Percentiles rank a stretch among this genome's conserved stretches.
These are phyloP conservation scores for Melipona beecheii DNA, from an alignment of 2,888 invertebrate species.

Conservation along the genomic window DNA sequence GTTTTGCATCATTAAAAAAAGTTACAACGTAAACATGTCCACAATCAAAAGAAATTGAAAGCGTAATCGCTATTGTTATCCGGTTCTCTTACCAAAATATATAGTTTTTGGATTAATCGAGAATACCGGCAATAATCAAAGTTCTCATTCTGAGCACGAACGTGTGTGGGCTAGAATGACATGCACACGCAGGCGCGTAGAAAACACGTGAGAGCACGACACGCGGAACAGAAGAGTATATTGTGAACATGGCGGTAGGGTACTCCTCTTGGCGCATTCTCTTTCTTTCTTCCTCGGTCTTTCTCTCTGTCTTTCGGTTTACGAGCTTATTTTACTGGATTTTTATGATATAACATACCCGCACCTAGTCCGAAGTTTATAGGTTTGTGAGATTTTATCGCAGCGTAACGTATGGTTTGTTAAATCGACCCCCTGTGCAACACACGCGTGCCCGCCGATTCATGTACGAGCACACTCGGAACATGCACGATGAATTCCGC, in stretches of 20 bases:
- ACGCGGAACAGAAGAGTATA: slow-evolving; percentile 38
- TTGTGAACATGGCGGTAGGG: slow-evolving; percentile 22
- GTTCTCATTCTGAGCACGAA: background rate
- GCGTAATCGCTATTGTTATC: background rate
- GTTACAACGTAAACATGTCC: background rate
- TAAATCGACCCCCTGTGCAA: slow-evolving; percentile 79
- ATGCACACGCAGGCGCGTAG: slow-evolving; percentile 27
- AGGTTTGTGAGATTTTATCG: slow-evolving; percentile 84
- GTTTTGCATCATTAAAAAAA: background rate
- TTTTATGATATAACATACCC: slow-evolving; percentile 83
- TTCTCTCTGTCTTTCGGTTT: slow-evolving; percentile 73
- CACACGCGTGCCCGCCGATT: slow-evolving; percentile 29
- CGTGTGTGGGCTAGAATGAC: slow-evolving; percentile 4
- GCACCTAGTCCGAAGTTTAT: slow-evolving; percentile 81
- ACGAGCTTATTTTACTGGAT: slow-evolving; percentile 84
- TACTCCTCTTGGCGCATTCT: background rate
- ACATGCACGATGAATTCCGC: slow-evolving; percentile 64
- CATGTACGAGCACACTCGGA: slow-evolving; percentile 11
- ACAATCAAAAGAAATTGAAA: background rate
- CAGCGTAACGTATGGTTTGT: slow-evolving; percentile 83
- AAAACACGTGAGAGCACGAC: slow-evolving; percentile 46
- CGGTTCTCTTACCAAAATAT: background rate
- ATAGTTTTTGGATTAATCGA: slow-evolving; percentile 10
- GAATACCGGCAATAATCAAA: slow-evolving; percentile 6
- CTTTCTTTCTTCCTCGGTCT: slow-evolving; percentile 23